Conservation (phyloP, 2,113 vertebrate genomes). For the Nothobranchius furzeri region DNA sequence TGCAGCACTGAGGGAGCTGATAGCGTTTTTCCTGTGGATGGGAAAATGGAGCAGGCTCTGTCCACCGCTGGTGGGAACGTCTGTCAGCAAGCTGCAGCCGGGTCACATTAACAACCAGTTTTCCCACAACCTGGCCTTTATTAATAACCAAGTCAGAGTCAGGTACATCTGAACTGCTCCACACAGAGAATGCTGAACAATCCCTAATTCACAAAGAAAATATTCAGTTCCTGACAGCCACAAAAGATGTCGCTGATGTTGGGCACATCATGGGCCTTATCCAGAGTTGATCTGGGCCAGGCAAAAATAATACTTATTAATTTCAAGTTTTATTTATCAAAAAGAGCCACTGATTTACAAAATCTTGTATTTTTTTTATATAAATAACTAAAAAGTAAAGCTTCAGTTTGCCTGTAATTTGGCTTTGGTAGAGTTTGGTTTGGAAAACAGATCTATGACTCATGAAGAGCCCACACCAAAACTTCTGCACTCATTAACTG, state of each 20-base stretch:
- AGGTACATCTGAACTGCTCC: constrained; percentile 76
- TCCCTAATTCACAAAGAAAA: constrained; percentile 60
- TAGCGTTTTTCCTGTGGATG: constrained; percentile 74
- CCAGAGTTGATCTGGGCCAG: constrained; percentile 18
- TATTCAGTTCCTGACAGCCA: constrained; percentile 49
- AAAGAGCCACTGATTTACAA: constrained; percentile 19
- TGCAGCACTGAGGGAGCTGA: constrained; percentile 55
- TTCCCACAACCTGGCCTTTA: constrained; percentile 82
- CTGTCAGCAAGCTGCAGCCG: constrained; percentile 73
- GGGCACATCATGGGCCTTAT: constrained; percentile 12
- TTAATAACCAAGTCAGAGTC: constrained; percentile 74
- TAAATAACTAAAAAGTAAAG: background rate
- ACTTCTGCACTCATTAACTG: constrained; percentile 52
- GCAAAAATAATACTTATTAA: background rate
- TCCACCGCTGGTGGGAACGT: constrained; percentile 73
- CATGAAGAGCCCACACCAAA: constrained; percentile 60
- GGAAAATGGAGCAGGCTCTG: constrained; percentile 70
- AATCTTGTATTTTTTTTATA: background rate
- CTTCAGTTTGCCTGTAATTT: constrained; percentile 4
- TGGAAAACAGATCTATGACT: constrained; percentile 65
- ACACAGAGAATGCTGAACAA: constrained; percentile 65
- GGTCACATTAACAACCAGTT: constrained; percentile 75
- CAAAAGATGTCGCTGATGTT: constrained; percentile 55
- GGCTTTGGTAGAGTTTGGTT: constrained; percentile 46
- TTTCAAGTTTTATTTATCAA: constrained; percentile 28